Base-by-base conservation (phyloP, 2,888 invertebrate species). In the Dryomyza anilis region DNA sequence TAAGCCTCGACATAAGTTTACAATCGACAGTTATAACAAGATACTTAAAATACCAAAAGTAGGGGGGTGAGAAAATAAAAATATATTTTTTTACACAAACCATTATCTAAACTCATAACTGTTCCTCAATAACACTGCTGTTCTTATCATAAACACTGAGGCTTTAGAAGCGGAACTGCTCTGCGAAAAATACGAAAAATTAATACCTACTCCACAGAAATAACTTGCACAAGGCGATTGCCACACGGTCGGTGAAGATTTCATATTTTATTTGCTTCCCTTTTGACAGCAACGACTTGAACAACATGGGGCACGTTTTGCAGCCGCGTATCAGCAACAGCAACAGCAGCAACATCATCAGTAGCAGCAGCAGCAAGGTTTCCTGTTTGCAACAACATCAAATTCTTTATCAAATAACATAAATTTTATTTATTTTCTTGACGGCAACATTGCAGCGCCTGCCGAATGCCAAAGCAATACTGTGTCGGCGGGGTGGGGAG, bases 401-500 rank as follows among this genome's bases (percentile, higher is more conserved):
- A 70, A 67, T 71, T 69, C 68, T 71, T 71, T 70, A 71, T 71
- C 71, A 71, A 70, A 67, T 64, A 69, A 66, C 71, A 70, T 70
- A 71, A 71, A 71, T 71, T 68, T 68, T 68, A 71, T 71, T 70
- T 71, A 70, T 71, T 67, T 69, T 71, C 68, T 68, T 68, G 63
- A n/a, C n/a, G n/a, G n/a, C n/a, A n/a, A n/a, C n/a, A n/a, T n/a
- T n/a, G n/a, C n/a, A n/a, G n/a, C n/a, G n/a, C n/a, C n/a, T n/a
- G n/a, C 67, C 67, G n/a, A 52, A 29, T 12, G 27, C 16, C 16
- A 27, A 23, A 27, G 52, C 52, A 23, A 27, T 27, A n/a, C 23
- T 10, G 14, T 48, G 23, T 12, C 21, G 21, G n/a, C 23, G 27
- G 50, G 8, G 21, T 27, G 25, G 25, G 25, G 14, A n/a, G 29